These are phyloP conservation scores for Plagodis pulveraria DNA, from an alignment of 2,888 invertebrate species.

Conservation along the genomic window DNA sequence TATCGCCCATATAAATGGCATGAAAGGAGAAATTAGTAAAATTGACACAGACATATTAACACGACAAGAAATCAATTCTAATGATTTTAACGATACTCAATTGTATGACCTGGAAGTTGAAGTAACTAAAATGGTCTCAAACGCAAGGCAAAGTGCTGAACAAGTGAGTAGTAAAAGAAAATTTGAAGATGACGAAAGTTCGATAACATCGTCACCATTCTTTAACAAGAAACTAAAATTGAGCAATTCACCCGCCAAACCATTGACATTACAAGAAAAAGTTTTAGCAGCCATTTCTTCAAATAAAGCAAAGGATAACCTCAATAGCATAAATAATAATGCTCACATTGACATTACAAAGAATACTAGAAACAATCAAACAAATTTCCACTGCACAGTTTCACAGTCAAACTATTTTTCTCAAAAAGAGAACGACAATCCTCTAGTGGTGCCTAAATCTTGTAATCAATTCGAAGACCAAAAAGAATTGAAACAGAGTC, in stretches of 20 bases:
- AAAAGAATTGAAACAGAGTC: conserved; percentile 43
- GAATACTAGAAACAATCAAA: conserved; percentile 43
- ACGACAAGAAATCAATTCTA: background rate
- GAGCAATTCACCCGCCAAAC: conserved; percentile 43
- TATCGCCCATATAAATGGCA: conserved; percentile 52
- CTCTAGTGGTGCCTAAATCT: conserved; percentile 28
- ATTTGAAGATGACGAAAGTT: conserved; percentile 48
- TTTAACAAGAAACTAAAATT: conserved; percentile 70
- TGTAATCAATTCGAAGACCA: conserved; percentile 29
- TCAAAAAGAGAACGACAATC: conserved; percentile 66
- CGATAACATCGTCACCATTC: conserved; percentile 63
- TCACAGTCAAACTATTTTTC: conserved; percentile 46
- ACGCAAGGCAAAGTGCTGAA: conserved; percentile 12
- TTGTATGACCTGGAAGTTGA: too few relatives aligned
- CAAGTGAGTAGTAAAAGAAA: conserved; percentile 46
- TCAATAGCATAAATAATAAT: conserved; percentile 1
- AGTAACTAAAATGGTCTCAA: too few relatives aligned
- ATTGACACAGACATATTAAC: conserved; percentile 11
- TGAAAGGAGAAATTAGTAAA: conserved; percentile 37
- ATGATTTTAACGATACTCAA: too few relatives aligned
- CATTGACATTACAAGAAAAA: conserved; percentile 63
- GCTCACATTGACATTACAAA: background rate
- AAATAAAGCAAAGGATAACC: conserved; percentile 45
- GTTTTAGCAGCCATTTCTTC: conserved; percentile 61
- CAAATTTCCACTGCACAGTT: conserved; percentile 49